A percentile compares a stretch with the other conserved stretches of the same genome.
Conservation (phyloP, 2,113 vertebrate species). For the Onychorhynchus coronatus region DNA sequence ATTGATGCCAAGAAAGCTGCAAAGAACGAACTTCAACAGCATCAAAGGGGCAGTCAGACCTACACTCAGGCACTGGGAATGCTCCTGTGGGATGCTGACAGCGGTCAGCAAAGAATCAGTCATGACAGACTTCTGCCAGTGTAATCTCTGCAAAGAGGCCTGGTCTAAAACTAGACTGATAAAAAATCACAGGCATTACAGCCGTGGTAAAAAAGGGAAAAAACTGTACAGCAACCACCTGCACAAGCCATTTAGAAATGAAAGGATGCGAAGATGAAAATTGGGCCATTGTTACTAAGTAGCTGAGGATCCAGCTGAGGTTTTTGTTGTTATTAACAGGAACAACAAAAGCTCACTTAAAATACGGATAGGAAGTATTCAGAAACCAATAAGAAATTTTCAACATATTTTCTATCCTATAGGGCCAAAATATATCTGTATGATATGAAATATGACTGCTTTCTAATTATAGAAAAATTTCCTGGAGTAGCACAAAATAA, state of each 20-base stretch:
- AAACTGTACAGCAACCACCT: constrained; percentile 66
- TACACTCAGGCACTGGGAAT: background rate
- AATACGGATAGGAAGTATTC: constrained; percentile 49
- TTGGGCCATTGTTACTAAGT: constrained; percentile 69
- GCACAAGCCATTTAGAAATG: constrained; percentile 68
- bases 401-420: background rate
- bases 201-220: background rate
- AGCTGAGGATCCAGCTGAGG: constrained; percentile 72
- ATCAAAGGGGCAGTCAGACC: background rate
- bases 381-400: background rate
- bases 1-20: background rate
- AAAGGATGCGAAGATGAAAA: constrained; percentile 68
- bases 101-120: background rate
- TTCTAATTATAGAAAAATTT: background rate
- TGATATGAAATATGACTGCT: background rate
- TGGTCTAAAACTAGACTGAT: background rate
- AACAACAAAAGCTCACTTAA: constrained; percentile 48
- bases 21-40: background rate
- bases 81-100: background rate
- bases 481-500: background rate
- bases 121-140: background rate
- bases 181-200: constrained; percentile 35
- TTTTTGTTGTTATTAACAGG: constrained; percentile 22
- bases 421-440: background rate
- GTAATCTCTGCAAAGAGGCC: background rate